A percentile compares a stretch with the other conserved stretches of the same genome.
These are phyloP conservation scores for cattle (Bos taurus) DNA, from an alignment of 2,113 vertebrate genomes.

Conservation along the genomic window DNA sequence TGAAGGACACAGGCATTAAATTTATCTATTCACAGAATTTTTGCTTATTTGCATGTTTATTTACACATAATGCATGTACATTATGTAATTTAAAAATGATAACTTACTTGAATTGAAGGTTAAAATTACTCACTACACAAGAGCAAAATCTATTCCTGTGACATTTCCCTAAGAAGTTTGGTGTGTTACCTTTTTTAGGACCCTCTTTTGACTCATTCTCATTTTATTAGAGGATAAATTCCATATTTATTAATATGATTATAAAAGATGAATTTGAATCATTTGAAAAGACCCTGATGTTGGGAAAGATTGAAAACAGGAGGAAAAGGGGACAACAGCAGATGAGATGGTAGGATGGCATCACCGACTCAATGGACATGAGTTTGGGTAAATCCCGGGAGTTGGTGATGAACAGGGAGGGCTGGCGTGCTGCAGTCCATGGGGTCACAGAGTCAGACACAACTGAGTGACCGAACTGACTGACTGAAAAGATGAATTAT, in stretches of 20 bases:
- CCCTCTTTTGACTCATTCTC: accelerated
- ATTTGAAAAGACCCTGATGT: no score
- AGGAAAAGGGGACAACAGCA: no score
- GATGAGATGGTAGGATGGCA: no score
- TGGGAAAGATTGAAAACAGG: no score
- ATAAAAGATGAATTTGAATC: background rate
- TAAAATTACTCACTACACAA: background rate
- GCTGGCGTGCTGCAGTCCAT: no score
- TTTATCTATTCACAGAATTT: background rate
- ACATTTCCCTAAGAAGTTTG: background rate
- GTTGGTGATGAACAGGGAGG: no score
- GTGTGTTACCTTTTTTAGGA: background rate
- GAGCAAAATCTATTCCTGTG: background rate
- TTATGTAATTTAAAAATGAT: background rate
- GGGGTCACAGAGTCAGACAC: no score
- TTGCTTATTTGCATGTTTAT: background rate
- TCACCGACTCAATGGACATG: no score
- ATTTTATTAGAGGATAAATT: background rate
- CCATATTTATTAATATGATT: background rate
- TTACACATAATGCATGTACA: background rate
- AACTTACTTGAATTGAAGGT: background rate
- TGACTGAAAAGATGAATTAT: background rate
- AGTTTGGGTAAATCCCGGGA: no score
- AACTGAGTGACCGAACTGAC: no score
- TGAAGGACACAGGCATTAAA: background rate